Evolutionary conservation across 2,797 vertebrate genomes (phyloP), one percentile per base, ranked within the genome.

Genomic region (Peromyscus eremicus): DNA sequence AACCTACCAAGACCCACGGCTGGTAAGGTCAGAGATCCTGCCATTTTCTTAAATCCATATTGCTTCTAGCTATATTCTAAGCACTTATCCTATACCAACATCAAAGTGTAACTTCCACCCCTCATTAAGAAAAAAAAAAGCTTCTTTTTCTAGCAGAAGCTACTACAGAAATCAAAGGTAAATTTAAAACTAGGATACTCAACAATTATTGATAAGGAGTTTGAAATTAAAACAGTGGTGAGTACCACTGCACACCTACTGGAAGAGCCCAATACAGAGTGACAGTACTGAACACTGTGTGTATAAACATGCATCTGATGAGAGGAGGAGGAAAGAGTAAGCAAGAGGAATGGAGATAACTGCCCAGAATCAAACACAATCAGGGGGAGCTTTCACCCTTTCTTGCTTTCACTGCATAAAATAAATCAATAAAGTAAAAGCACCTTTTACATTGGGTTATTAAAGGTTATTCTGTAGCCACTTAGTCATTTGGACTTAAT

Each of bases 351-450:
- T 1, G 29, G 29, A 73, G 80, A 89, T 23, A 81, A 62, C 46
- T 57, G 43, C 29, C 27, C 32, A 73, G 27, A 19, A 37, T 92
- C 40, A 76, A 92, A 66, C 34, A 80, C 37, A n/a, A 86, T 37
- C 25, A 81, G 57, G 21, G 27, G 1, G 7, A 87, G 34, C 5
- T 11, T 34, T 43, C 16, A 55, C 6, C 3, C 16, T 85, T 79
- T 75, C 43, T 9, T 75, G 71, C 77, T 92, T 79, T 49, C 70
- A 55, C 19, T 70, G 12, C 1, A 68, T 19, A 92, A 79, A 92
- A 37, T 43, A 32, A 95, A 92, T 88, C 83, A 83, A 49, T 92
- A 81, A 89, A 71, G 12, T 82, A 49, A 93, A 87, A 94, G 6
- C 16, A 34, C 79, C 27, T 40, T 88, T 88, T 91, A 62, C 25